phyloP scores from a whole-genome alignment of 2,797 vertebrate species.

The Cygnus olor region DNA sequence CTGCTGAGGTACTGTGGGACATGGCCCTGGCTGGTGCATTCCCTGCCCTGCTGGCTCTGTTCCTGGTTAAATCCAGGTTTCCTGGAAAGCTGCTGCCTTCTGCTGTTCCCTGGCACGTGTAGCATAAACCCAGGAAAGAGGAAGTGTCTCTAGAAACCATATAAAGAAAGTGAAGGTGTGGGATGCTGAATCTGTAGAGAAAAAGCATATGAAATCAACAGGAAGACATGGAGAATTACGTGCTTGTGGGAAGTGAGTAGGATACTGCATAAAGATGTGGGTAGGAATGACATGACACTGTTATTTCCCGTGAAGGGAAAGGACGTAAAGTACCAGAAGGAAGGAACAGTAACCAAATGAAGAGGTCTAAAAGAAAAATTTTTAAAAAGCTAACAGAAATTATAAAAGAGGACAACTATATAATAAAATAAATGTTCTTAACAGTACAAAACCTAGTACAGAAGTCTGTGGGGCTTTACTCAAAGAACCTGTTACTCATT shows the following conservation, averaged over 20 bases:
- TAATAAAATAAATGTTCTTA: background rate
- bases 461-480: background rate
- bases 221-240: background rate
- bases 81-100: background rate
- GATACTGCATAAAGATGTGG: background rate
- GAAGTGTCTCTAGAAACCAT: background rate
- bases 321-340: background rate
- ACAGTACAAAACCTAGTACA: slow-evolving; percentile 1
- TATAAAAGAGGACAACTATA: background rate
- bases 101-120: background rate
- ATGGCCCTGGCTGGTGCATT: background rate
- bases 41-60: background rate
- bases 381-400: background rate
- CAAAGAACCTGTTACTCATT: slow-evolving; percentile 15
- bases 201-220: background rate
- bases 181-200: background rate
- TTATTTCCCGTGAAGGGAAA: background rate
- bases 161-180: background rate
- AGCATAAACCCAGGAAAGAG: background rate
- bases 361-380: background rate
- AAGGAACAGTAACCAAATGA: background rate
- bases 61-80: background rate
- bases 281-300: background rate
- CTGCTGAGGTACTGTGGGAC: background rate
- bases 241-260: background rate